Conservation (phyloP, 2,113 vertebrate species). For the Anhinga anhinga region DNA sequence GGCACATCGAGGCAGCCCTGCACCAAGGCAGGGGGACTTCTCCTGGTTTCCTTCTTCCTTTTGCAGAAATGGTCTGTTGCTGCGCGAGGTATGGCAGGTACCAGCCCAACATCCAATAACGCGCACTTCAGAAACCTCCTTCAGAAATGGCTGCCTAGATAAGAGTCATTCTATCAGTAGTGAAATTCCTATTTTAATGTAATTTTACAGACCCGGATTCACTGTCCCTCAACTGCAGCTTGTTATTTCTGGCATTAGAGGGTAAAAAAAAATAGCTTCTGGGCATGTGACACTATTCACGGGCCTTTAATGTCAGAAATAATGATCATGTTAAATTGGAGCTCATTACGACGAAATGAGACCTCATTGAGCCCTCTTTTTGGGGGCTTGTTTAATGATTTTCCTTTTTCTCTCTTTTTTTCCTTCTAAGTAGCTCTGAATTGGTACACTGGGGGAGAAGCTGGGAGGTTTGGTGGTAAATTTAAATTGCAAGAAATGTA, state of each 20-base stretch:
- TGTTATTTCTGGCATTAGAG: constrained; percentile 81
- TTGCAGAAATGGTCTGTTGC: not conserved
- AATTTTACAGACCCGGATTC: constrained; percentile 67
- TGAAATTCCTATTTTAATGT: constrained; percentile 63
- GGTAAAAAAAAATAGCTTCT: constrained; percentile 78
- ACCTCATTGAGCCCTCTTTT: constrained; percentile 78
- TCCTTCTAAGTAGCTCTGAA: constrained; percentile 62
- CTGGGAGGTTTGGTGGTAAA: constrained; percentile 68
- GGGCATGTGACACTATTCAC: constrained; percentile 80
- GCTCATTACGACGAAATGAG: constrained; percentile 80
- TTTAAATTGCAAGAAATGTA: constrained; percentile 67
- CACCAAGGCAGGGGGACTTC: not conserved
- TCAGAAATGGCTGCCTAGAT: not conserved
- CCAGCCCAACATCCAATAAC: not conserved
- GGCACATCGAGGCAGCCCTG: not conserved
- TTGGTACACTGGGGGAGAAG: constrained; percentile 58
- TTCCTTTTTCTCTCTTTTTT: constrained; percentile 63
- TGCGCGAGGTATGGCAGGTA: not conserved
- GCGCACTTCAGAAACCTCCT: not conserved
- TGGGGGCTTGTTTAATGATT: constrained; percentile 70
- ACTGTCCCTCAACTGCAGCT: constrained; percentile 74
- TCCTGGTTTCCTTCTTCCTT: not conserved
- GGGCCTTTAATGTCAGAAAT: constrained; percentile 83
- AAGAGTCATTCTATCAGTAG: constrained; percentile 19
- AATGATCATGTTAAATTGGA: constrained; percentile 82